Evolutionary conservation across 2,888 invertebrate genomes (phyloP).

Genomic region (Melanchra persicariae): DNA sequence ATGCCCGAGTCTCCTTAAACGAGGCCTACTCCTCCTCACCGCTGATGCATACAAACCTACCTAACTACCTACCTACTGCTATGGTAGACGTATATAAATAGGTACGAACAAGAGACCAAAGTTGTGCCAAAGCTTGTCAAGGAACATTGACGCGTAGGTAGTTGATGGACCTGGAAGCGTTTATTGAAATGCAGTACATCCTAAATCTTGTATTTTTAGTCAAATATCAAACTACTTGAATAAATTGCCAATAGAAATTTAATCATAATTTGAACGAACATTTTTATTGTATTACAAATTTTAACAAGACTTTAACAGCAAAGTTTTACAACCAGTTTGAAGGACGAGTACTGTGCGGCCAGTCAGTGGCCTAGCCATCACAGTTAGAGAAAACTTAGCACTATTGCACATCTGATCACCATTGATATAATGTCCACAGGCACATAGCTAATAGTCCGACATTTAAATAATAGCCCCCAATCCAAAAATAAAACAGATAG

Average conservation of each 20-base stretch:
- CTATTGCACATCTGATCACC: slow-evolving; percentile 1
- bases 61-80: too few relatives aligned
- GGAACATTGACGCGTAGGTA: too few relatives aligned
- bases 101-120: too few relatives aligned
- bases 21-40: too few relatives aligned
- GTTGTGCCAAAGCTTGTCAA: too few relatives aligned
- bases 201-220: background rate
- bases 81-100: too few relatives aligned
- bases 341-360: slow-evolving; percentile 16
- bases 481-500: background rate
- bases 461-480: background rate
- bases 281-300: slow-evolving; percentile 14
- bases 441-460: background rate
- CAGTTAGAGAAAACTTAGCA: slow-evolving; percentile 1
- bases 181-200: background rate
- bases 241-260: slow-evolving; percentile 40
- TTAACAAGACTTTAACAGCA: slow-evolving; percentile 48
- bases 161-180: background rate
- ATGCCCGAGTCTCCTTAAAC: too few relatives aligned
- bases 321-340: slow-evolving; percentile 29
- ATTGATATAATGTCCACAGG: background rate
- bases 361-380: background rate
- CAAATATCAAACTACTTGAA: slow-evolving; percentile 24
- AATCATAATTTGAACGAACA: slow-evolving; percentile 32
- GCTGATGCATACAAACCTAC: too few relatives aligned